Evolutionary conservation across 2,113 vertebrate genomes (phyloP).

Genomic region (Serinus canaria): DNA sequence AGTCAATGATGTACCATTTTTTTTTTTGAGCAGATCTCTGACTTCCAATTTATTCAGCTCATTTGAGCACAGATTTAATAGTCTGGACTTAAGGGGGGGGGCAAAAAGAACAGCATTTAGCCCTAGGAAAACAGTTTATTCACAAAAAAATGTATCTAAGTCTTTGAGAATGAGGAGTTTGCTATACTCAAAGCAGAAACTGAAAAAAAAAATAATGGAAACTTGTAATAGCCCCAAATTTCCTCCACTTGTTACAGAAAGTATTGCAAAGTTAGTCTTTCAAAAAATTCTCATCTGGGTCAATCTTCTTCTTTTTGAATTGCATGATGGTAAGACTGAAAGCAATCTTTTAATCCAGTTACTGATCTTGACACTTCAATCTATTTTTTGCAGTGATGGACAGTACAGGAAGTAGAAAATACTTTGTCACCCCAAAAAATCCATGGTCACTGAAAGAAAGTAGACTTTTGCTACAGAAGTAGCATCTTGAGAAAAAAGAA

Average conservation of each 20-base stretch:
- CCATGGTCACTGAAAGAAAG: conserved; percentile 4
- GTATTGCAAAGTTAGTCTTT: not conserved
- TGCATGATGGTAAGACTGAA: conserved; percentile 3
- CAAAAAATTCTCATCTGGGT: not conserved
- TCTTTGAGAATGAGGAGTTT: not conserved
- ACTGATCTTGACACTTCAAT: conserved; percentile 16
- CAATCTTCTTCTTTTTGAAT: conserved; percentile 29
- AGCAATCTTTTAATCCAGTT: conserved; percentile 9
- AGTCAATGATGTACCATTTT: not conserved
- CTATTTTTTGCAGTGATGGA: conserved; percentile 17
- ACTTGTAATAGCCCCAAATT: not conserved
- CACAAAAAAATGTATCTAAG: not conserved
- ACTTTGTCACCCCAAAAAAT: not conserved
- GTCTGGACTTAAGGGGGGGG: not conserved
- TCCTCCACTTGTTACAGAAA: not conserved
- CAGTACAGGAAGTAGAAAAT: not conserved
- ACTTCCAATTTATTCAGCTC: not conserved
- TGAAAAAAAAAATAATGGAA: not conserved
- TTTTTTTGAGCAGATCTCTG: not conserved
- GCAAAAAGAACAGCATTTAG: not conserved
- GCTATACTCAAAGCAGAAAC: not conserved
- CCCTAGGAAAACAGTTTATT: not conserved
- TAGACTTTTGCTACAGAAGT: not conserved
- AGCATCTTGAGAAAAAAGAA: not conserved
- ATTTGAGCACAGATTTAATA: not conserved